A percentile compares a stretch with the other conserved stretches of the same genome.
Evolutionary conservation across 2,797 vertebrate genomes (phyloP).

Genomic region (Scomberomorus guttatus): DNA sequence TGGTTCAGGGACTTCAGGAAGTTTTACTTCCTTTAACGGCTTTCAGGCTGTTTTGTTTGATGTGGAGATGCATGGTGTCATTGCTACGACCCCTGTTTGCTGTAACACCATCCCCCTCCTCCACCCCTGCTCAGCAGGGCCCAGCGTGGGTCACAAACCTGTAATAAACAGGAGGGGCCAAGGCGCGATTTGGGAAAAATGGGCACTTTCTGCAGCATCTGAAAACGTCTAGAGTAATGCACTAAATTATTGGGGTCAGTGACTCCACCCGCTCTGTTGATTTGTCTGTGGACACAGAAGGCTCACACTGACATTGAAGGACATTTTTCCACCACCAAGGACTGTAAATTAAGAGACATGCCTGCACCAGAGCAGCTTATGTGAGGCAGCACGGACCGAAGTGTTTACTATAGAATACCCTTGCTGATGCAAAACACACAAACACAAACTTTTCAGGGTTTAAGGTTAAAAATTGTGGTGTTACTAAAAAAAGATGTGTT

Average conservation of each 20-base stretch:
- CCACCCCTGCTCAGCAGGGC: slow-evolving; percentile 78
- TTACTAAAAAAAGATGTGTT: slow-evolving; percentile 40
- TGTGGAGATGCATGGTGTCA: slow-evolving; percentile 81
- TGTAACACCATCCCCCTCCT: slow-evolving; percentile 66
- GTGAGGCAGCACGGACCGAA: slow-evolving; percentile 63
- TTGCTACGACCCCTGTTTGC: slow-evolving; percentile 85
- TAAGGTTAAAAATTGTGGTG: slow-evolving; percentile 51
- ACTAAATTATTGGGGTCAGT: slow-evolving; percentile 90
- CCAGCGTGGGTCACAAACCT: slow-evolving; percentile 87
- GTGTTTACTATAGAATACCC: slow-evolving; percentile 68
- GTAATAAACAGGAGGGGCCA: slow-evolving; percentile 87
- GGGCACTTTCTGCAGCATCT: slow-evolving; percentile 82
- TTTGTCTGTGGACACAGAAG: slow-evolving; percentile 87
- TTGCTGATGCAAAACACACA: slow-evolving; percentile 70
- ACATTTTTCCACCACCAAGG: slow-evolving; percentile 83
- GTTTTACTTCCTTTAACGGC: slow-evolving; percentile 64
- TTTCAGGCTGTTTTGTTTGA: slow-evolving; percentile 79
- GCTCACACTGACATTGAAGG: slow-evolving; percentile 87
- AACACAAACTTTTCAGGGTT: slow-evolving; percentile 41
- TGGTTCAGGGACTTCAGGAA: slow-evolving; percentile 56
- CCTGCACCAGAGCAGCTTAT: slow-evolving; percentile 58
- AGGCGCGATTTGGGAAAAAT: slow-evolving; percentile 84
- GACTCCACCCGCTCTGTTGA: slow-evolving; percentile 86
- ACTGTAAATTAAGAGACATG: slow-evolving; percentile 83
- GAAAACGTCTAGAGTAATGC: slow-evolving; percentile 85